phyloP scores from a whole-genome alignment of 2,797 vertebrate species.

The Emys orbicularis region DNA sequence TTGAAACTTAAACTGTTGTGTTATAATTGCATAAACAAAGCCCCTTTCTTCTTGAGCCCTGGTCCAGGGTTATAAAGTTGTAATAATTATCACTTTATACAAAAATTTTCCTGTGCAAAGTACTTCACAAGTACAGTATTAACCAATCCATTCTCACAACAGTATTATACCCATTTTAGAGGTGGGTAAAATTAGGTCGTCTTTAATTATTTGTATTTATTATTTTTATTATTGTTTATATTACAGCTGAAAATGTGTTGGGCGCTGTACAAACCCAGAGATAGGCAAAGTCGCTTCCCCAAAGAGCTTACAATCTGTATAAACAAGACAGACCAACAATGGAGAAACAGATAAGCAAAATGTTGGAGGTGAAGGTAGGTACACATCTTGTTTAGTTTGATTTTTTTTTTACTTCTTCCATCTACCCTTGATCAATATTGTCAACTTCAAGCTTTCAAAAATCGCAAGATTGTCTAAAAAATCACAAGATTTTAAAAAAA shows the following conservation, averaged over 20 bases:
- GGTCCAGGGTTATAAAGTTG: background rate
- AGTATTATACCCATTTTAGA: conserved; percentile 40
- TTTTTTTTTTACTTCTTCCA: background rate
- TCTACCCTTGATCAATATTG: background rate
- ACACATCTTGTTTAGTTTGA: background rate
- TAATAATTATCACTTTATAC: conserved; percentile 38
- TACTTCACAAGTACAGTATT: background rate
- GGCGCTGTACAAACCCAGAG: background rate
- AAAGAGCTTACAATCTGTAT: background rate
- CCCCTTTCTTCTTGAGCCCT: background rate
- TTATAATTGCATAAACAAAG: background rate
- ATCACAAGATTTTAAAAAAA: background rate
- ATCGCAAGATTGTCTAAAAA: background rate
- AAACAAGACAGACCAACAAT: background rate
- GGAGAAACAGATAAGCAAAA: background rate
- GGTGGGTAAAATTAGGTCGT: conserved; percentile 40
- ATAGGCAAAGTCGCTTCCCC: conserved; percentile 15
- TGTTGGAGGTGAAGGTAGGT: background rate
- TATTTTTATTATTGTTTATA: background rate
- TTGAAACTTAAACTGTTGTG: background rate
- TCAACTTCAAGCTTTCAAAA: background rate
- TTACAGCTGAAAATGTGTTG: background rate
- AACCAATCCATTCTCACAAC: conserved; percentile 15
- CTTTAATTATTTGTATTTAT: background rate
- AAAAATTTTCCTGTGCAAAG: background rate